Evolutionary conservation across 2,797 vertebrate genomes (phyloP).

Genomic region (Labeo calbasu): DNA sequence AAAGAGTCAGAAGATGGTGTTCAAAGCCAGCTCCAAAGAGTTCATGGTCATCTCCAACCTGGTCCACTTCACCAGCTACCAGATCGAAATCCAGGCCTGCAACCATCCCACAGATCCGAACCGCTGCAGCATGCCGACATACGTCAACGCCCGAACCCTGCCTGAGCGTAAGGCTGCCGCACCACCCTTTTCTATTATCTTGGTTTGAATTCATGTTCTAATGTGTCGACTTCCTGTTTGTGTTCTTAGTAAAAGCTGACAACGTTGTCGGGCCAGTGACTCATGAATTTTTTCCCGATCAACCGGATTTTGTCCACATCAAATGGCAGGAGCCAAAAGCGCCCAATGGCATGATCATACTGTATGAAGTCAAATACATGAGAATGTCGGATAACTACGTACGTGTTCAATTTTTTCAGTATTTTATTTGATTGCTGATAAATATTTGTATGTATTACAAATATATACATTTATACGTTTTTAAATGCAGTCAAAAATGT

Average conservation of each 20-base stretch:
- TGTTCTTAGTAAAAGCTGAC: constrained; percentile 87
- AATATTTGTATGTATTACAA: not conserved
- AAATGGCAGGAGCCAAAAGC: constrained; percentile 89
- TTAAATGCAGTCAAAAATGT: not conserved
- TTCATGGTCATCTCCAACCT: constrained; percentile 90
- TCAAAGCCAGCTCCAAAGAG: constrained; percentile 86
- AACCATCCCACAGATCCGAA: constrained; percentile 80
- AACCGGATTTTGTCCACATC: constrained; percentile 81
- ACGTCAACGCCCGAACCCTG: constrained; percentile 93
- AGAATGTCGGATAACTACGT: constrained; percentile 90
- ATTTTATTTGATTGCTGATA: not conserved
- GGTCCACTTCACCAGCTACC: constrained; percentile 94
- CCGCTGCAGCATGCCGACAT: constrained; percentile 89
- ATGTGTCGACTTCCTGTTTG: not conserved
- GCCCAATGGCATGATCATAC: constrained; percentile 93
- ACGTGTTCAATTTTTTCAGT: constrained; percentile 59
- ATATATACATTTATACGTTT: not conserved
- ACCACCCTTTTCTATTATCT: not conserved
- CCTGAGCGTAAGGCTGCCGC: constrained; percentile 83
- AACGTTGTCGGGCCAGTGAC: constrained; percentile 84
- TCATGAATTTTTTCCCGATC: constrained; percentile 84
- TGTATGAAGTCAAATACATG: constrained; percentile 93
- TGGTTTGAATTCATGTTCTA: not conserved
- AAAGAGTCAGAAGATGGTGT: constrained; percentile 72
- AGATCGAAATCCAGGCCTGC: constrained; percentile 96